phyloP scores from a whole-genome alignment of 2,113 vertebrate genomes.

The Empidonax traillii region DNA sequence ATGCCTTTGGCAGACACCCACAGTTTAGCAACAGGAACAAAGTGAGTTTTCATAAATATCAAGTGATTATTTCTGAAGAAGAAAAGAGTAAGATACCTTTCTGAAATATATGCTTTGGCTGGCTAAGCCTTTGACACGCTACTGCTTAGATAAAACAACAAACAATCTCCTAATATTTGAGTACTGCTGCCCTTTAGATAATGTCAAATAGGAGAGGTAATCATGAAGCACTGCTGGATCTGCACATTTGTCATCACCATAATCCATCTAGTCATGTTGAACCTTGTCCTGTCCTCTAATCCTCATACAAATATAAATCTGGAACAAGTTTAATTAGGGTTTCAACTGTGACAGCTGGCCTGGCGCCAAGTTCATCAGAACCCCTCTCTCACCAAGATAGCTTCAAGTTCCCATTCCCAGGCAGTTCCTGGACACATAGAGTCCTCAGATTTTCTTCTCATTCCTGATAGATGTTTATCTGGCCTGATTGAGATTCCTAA shows the following conservation, averaged over 20 bases:
- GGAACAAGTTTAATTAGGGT: background rate
- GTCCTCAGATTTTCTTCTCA: background rate
- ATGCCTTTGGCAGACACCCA: constrained; percentile 15
- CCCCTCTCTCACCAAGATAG: background rate
- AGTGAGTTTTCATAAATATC: constrained; percentile 42
- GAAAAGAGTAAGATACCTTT: background rate
- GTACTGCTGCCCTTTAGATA: background rate
- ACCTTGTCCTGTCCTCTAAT: background rate
- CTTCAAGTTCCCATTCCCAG: background rate
- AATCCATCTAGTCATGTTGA: background rate
- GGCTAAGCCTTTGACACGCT: background rate
- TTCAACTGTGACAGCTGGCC: background rate
- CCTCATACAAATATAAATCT: background rate
- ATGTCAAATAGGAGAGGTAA: background rate
- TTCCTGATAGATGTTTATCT: background rate
- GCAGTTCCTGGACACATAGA: background rate
- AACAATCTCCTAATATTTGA: background rate
- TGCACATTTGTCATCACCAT: background rate
- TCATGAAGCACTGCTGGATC: background rate
- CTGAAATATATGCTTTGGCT: constrained; percentile 10
- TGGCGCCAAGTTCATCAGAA: background rate
- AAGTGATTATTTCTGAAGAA: constrained; percentile 39
- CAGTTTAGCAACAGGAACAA: constrained; percentile 37
- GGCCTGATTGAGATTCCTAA: background rate
- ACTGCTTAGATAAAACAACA: constrained; percentile 2